A percentile compares a stretch with the other conserved stretches of the same genome.
phyloP scores from a whole-genome alignment of 2,113 vertebrate genomes.

The Bufo bufo region DNA sequence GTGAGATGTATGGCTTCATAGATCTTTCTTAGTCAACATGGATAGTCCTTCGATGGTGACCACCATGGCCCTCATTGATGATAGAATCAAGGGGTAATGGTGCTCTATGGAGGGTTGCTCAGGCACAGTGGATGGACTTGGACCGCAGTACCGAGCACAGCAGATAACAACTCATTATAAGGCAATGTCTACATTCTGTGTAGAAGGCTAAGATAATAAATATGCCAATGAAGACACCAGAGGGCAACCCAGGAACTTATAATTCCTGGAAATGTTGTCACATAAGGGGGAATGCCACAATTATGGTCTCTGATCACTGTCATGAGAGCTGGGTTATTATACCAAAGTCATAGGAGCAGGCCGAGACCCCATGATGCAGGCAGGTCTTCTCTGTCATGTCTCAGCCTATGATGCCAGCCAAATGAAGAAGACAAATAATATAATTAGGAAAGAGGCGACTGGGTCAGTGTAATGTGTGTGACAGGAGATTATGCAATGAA shows the following conservation, averaged over 20 bases:
- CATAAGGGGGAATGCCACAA: not conserved
- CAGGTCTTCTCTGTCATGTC: not conserved
- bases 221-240: not conserved
- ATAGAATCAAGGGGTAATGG: not conserved
- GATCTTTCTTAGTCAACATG: too few relatives aligned
- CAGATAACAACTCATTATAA: not conserved
- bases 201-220: not conserved
- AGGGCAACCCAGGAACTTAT: not conserved
- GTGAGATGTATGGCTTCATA: not conserved
- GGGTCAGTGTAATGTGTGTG: not conserved
- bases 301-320: not conserved
- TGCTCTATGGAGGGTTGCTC: not conserved
- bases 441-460: conserved; percentile 3
- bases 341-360: not conserved
- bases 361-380: not conserved
- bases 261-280: not conserved
- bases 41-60: not conserved
- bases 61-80: not conserved
- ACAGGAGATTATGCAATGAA: not conserved
- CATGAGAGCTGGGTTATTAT: not conserved
- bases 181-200: not conserved
- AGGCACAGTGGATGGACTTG: not conserved
- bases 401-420: not conserved
- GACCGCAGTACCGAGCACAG: not conserved
- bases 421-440: not conserved